Evolutionary conservation across 1,140 invertebrate species (phyloP).

Genomic region (Calephelis nemesis): DNA sequence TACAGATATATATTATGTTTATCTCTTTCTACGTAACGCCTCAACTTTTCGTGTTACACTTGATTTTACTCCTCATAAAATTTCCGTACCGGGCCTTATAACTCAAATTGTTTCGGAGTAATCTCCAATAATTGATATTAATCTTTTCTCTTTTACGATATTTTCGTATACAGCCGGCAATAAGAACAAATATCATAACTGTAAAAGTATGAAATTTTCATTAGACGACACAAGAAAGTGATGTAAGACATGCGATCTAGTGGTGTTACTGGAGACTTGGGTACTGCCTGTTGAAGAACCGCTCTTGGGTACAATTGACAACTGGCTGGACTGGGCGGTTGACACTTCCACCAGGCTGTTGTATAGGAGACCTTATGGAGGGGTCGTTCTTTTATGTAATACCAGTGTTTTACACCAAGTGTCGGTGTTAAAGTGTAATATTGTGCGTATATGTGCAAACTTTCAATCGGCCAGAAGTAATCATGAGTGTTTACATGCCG

Average conservation of each 20-base stretch:
- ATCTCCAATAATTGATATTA: no score
- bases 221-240: slow-evolving; percentile 21
- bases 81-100: no score
- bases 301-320: slow-evolving; percentile 17
- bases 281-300: slow-evolving; percentile 26
- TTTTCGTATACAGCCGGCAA: neutral
- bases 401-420: slow-evolving; percentile 28
- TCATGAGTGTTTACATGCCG: slow-evolving; percentile 41
- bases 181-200: slow-evolving; percentile 25
- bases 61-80: no score
- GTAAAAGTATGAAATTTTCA: slow-evolving; percentile 33
- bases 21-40: no score
- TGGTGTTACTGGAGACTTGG: slow-evolving; percentile 28
- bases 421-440: slow-evolving; percentile 31
- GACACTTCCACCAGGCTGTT: slow-evolving; percentile 27
- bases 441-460: slow-evolving; percentile 27
- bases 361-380: slow-evolving; percentile 28
- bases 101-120: no score
- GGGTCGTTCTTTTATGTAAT: slow-evolving; percentile 32
- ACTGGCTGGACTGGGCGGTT: slow-evolving; percentile 26
- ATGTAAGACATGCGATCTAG: slow-evolving; percentile 27
- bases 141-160: neutral
- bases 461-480: slow-evolving; percentile 25
- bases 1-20: no score
- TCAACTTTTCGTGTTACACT: no score